Conservation (phyloP, 2,888 invertebrate species). For the Heliconius ethilla region DNA sequence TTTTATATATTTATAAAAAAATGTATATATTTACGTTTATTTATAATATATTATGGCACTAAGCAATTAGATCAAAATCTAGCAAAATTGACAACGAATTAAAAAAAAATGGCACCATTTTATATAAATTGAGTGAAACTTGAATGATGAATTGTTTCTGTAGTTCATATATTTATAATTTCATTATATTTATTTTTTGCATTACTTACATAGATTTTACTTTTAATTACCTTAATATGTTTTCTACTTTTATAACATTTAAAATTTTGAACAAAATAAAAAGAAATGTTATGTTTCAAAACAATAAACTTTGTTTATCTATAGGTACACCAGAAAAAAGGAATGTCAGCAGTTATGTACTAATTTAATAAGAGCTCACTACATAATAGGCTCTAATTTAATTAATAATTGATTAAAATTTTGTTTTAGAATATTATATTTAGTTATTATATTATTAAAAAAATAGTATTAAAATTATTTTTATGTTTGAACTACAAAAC, state of each 20-base stretch:
- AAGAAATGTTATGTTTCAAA: too few relatives aligned
- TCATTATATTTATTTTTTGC: too few relatives aligned
- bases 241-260: too few relatives aligned
- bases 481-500: not conserved
- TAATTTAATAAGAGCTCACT: not conserved
- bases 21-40: not conserved
- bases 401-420: not conserved
- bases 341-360: not conserved
- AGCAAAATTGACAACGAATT: slow-evolving; percentile 2
- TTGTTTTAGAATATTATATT: not conserved
- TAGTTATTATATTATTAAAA: not conserved
- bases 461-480: not conserved
- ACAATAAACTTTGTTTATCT: too few relatives aligned
- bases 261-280: too few relatives aligned
- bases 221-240: too few relatives aligned
- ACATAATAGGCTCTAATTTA: not conserved
- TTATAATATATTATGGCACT: not conserved
- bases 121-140: not conserved
- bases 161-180: not conserved
- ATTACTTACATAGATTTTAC: too few relatives aligned
- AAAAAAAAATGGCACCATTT: not conserved
- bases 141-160: not conserved
- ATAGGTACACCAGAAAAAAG: too few relatives aligned
- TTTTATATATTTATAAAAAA: slow-evolving; percentile 10
- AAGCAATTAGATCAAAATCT: not conserved